Base-by-base conservation (phyloP, 1,140 invertebrate genomes). In the Drosophila subobscura region DNA sequence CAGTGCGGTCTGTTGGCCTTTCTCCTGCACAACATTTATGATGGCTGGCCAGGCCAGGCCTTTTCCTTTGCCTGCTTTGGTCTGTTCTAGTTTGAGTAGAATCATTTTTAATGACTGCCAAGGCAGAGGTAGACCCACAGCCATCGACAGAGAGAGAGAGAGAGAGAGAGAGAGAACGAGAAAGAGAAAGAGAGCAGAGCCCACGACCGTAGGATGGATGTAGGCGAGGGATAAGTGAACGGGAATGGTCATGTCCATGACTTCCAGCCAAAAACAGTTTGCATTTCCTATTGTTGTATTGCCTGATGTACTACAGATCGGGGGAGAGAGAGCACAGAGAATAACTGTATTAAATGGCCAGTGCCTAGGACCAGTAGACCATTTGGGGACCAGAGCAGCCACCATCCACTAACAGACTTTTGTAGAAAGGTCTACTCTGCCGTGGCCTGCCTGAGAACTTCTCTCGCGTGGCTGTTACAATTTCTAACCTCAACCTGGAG, bases 321-420 rank as follows among this genome's bases (percentile, higher is more conserved):
- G 33, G 44, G 29, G 46, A 63, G 42, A 42, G 29, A 72, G 12
- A 14, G 27, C 40, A 66, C 70, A 73, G 53, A 81, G 79, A 72
- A 72, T 88, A 88, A 88, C 83, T 88, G 83, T 88, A 88, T 89
- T 88, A 88, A 88, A 88, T 88, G 83, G 80, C 73, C 71, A 70
- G 44, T 57, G 80, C 72, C 65, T 70, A 86, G 83, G 81, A 74
- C 70, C 51, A 44, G 33, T 10, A 37, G 58, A 44, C 52, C 40
- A 25, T 23, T 50, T 37, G 49, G 68, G 23, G 59, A 16, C 40
- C 20, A 29, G 22, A 20, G 40, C 44, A 44, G 51, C 33, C 33
- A 33, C 33, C 25, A 37, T 8, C 10, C 5, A 37, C 10, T 20
- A 20, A 0, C 33, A 37, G 33, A 37, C 33, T 12, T 12, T 37